Conservation (phyloP, 1,140 invertebrate genomes). For the Triops cancriformis region DNA sequence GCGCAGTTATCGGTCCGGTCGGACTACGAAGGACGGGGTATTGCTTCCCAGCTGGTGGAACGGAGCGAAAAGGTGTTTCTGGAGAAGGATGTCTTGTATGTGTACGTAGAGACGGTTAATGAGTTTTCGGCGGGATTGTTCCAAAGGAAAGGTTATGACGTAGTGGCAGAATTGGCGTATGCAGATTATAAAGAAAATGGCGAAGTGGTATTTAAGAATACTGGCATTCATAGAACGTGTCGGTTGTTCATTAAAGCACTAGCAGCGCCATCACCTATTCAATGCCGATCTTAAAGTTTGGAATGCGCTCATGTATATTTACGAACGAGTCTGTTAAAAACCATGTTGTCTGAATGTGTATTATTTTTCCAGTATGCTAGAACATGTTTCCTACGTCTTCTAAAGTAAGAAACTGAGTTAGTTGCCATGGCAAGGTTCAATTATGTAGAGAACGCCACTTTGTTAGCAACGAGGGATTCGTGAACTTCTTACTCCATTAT, state of each 20-base stretch:
- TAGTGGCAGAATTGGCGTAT: background rate
- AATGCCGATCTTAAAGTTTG: no score
- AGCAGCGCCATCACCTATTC: no score
- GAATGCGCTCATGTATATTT: no score
- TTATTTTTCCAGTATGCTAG: no score
- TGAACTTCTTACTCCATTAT: no score
- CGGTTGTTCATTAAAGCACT: constrained; percentile 3
- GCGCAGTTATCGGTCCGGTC: background rate
- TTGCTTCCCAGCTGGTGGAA: background rate
- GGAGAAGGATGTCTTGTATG: background rate
- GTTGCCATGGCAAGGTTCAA: no score
- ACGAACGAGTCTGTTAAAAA: no score
- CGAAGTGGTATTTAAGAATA: background rate
- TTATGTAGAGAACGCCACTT: no score
- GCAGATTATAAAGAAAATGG: background rate
- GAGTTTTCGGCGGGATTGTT: constrained; percentile 1
- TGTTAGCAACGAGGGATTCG: no score
- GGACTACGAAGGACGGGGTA: constrained; percentile 15
- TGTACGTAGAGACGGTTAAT: background rate
- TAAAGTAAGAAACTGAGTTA: no score
- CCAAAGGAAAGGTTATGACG: background rate
- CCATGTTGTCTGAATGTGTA: no score
- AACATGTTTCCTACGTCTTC: no score
- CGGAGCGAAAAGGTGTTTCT: background rate
- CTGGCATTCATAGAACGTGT: background rate